Evolutionary conservation across 2,888 invertebrate species (phyloP).

Genomic region (Odontomyia ornata): DNA sequence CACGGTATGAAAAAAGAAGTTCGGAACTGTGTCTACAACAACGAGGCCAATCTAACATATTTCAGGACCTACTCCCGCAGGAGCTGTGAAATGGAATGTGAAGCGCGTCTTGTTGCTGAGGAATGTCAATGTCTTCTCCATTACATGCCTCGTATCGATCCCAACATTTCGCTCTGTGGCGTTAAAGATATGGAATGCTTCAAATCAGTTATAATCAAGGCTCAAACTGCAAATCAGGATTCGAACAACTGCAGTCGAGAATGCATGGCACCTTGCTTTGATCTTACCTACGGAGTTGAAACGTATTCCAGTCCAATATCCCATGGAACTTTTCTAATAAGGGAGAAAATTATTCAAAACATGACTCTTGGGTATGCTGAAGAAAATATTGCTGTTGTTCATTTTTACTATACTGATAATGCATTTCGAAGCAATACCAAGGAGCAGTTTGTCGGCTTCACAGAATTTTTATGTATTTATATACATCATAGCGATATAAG

Average conservation of each 20-base stretch:
- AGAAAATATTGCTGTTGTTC: slow-evolving; percentile 75
- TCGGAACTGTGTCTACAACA: slow-evolving; percentile 76
- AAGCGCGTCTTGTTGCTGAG: slow-evolving; percentile 72
- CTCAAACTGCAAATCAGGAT: slow-evolving; percentile 42
- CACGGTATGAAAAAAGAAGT: slow-evolving; percentile 54
- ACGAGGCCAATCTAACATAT: slow-evolving; percentile 74
- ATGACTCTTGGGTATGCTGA: slow-evolving; percentile 45
- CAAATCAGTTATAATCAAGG: slow-evolving; percentile 48
- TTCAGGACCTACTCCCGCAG: slow-evolving; percentile 76
- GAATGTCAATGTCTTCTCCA: slow-evolving; percentile 58
- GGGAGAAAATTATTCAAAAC: slow-evolving; percentile 7
- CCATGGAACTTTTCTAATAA: slow-evolving; percentile 55
- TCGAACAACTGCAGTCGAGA: slow-evolving; percentile 55
- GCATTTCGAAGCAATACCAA: slow-evolving; percentile 77
- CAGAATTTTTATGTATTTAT: slow-evolving; percentile 84
- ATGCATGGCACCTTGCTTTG: slow-evolving; percentile 79
- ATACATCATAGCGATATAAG: no score
- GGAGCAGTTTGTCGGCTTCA: slow-evolving; percentile 80
- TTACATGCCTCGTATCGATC: slow-evolving; percentile 69
- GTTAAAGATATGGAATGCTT: slow-evolving; percentile 73
- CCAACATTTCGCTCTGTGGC: slow-evolving; percentile 74
- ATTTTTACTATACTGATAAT: slow-evolving; percentile 77
- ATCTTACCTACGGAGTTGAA: slow-evolving; percentile 72
- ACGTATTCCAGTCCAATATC: slow-evolving; percentile 69
- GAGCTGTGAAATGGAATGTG: slow-evolving; percentile 82